A percentile compares a stretch with the other conserved stretches of the same genome.
Evolutionary conservation across 2,113 vertebrate genomes (phyloP).

Genomic region (Caretta caretta): DNA sequence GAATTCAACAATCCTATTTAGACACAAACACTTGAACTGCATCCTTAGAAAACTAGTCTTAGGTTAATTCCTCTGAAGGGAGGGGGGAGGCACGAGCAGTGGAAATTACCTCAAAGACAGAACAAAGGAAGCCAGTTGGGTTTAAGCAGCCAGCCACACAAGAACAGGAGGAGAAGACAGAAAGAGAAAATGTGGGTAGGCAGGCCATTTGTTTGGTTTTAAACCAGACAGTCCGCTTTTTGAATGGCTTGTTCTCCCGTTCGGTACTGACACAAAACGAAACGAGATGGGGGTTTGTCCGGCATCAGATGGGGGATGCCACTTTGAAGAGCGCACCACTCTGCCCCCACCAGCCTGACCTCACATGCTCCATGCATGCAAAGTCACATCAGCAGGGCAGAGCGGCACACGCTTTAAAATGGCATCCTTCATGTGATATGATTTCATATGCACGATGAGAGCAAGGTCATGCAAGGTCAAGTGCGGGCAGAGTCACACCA

Average conservation of each 20-base stretch:
- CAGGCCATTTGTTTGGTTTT: not conserved
- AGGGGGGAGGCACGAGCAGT: not conserved
- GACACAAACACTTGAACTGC: not conserved
- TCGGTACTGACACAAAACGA: not conserved
- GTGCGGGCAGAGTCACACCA: not conserved
- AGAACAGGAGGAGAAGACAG: not conserved
- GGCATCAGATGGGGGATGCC: not conserved
- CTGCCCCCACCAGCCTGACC: not conserved
- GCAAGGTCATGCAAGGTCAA: not conserved
- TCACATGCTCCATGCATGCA: not conserved
- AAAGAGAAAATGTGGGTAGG: not conserved
- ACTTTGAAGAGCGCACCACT: not conserved
- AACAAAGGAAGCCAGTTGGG: not conserved
- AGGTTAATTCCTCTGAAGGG: not conserved
- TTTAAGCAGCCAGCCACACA: not conserved
- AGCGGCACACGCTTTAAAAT: not conserved
- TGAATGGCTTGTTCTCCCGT: not conserved
- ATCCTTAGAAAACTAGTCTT: not conserved
- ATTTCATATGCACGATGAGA: not conserved
- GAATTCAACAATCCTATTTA: not conserved
- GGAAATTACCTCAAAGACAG: not conserved
- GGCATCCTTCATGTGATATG: not conserved
- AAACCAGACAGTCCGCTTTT: not conserved
- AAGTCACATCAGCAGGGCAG: not conserved
- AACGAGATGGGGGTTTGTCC: not conserved